Percentiles rank a stretch among this genome's conserved stretches.
These are phyloP conservation scores for Vannuccia rotundouncinata DNA, from an alignment of 2,888 invertebrate species.

Conservation along the genomic window DNA sequence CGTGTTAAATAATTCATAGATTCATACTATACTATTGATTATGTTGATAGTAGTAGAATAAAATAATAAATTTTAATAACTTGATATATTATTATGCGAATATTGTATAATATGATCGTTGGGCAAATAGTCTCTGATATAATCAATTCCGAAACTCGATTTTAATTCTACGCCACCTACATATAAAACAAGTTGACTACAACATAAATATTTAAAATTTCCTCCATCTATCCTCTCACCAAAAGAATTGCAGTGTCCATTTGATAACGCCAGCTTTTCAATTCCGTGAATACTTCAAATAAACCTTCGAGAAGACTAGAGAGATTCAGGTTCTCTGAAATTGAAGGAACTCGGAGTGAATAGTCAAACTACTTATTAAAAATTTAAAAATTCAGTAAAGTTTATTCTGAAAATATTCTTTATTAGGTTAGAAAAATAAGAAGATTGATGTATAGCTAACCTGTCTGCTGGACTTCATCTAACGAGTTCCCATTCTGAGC, in stretches of 20 bases:
- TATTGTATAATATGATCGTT: not conserved
- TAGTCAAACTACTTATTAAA: too few species aligned
- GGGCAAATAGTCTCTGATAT: not conserved
- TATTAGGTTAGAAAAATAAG: too few species aligned
- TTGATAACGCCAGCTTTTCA: not conserved
- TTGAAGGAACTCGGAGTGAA: too few species aligned
- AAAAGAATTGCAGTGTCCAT: not conserved
- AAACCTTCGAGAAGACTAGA: not conserved
- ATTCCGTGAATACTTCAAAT: not conserved
- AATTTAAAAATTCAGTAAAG: too few species aligned
- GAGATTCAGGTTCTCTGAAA: not conserved
- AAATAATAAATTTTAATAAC: not conserved
- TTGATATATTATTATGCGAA: not conserved
- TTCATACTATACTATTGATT: not conserved
- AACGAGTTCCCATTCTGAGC: not conserved
- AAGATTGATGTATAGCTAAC: too few species aligned
- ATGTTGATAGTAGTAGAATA: not conserved
- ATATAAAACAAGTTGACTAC: too few species aligned
- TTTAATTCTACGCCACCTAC: too few species aligned
- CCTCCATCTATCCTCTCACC: not conserved
- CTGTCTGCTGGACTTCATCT: not conserved
- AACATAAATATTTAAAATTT: not conserved
- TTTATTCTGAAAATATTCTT: too few species aligned
- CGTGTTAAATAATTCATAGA: too few species aligned
- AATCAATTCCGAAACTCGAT: not conserved